Base-by-base conservation (phyloP, 2,888 invertebrate genomes). In the Epistrophe grossulariae region DNA sequence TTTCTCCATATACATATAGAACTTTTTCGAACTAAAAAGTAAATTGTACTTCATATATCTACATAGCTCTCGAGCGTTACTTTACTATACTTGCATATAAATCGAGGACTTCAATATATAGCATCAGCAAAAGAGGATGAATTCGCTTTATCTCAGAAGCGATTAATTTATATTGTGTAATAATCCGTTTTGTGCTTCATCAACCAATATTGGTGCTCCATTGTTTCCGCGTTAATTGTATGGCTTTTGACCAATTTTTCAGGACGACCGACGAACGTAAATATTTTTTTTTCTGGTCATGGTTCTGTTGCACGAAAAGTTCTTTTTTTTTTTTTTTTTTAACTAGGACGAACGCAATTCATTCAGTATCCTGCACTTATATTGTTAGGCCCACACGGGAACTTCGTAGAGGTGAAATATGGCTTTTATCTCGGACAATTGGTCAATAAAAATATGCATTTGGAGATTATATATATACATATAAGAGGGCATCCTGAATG, bases 181-280 rank as follows among this genome's bases (percentile, higher is more conserved):
- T 92, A 92, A 92, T 92, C 92, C 91, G 91, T 92, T 92, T 91
- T 91, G 91, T 83, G 91, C 91, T 90, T 90, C 91, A 92, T 91
- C 92, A 90, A 91, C 91, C 91, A 91, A 91, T 92, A 91, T 92
- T 91, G 91, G 90, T 87, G 87, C 89, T 91, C 91, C 88, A 92
- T 92, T 92, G 92, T 92, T 92, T 92, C 92, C 91, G 91, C 91
- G 91, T 92, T 92, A 92, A 92, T 92, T 92, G 92, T 92, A 91
- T 92, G 92, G 91, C 90, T 90, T 91, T 91, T 91, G 90, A 90
- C 90, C 90, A 90, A 90, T 89, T 90, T 89, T 90, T 89, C 84
- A 79, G 76, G 68, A 52, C 24, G 3, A 24, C 24, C 24, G 24
- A 24, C 24, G 24, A 3, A 24, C 28, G 68, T 38, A 6, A 6